Base-by-base conservation (phyloP, 2,113 vertebrate species). In the Talpa occidentalis region DNA sequence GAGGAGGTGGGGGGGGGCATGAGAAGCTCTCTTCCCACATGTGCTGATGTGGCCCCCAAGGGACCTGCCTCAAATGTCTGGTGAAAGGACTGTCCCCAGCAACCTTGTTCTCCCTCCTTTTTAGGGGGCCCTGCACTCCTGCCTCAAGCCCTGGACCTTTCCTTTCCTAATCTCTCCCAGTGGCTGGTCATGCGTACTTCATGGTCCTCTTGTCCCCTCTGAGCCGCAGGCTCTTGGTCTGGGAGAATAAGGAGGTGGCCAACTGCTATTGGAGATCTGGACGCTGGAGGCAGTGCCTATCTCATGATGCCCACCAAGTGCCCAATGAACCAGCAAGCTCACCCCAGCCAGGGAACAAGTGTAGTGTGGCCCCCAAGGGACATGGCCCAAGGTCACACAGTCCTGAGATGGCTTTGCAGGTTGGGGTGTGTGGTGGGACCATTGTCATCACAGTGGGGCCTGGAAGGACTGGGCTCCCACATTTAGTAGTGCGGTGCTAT, bases 321-420 rank as follows among this genome's bases (percentile, higher is more conserved):
- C 14, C 4, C 0, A 11, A 9, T 0, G 0, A 59, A 7, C 15
- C 10, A 6, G 6, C 60, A 6, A 1, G 3, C 8, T 12, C 26
- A 3, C 30, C 28, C 67, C 28, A 5, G 2, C 28, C 42, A 1
- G 0, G 1, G 8, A 5, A 14, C 52, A 37, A 2, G 1, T 26
- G 17, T 24, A 15, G 47, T 1, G 7, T 73, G 30, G 54, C 22
- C 0, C 66, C 35, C 0, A 1, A 42, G 37, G 54, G 42, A 42
- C 73, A 40, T 7, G 49, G 10, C 47, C 88, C 37, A 40, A 69
- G 40, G 52, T 60, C 93, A 22, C 0, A 1, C 8, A 37, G 19
- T 2, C 77, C 59, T 56, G 73, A 59, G 40, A 54, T 0, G 2
- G 11, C 9, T 60, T 11, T 42, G 17, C 11, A 16, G 10, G 32